A percentile compares a stretch with the other conserved stretches of the same genome.
phyloP scores from a whole-genome alignment of 2,113 vertebrate species.

The Geococcyx californianus region DNA sequence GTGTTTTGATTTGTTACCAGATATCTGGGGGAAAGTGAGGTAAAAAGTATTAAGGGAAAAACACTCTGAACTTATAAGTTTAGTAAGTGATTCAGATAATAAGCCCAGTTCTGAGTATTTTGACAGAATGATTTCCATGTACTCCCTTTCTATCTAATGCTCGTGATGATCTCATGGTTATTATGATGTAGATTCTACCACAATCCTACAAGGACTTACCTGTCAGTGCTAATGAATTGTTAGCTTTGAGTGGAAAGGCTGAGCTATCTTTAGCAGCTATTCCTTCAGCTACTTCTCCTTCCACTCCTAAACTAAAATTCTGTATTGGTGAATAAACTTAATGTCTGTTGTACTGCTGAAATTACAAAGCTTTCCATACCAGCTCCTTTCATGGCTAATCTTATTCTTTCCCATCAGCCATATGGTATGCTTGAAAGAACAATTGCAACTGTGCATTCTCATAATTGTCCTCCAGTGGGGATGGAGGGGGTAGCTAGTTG shows the following conservation, averaged over 20 bases:
- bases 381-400: neutral
- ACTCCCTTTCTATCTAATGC: neutral
- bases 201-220: neutral
- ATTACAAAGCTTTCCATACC: neutral
- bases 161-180: neutral
- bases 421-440: neutral
- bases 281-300: neutral
- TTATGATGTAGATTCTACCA: neutral
- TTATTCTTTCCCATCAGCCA: neutral
- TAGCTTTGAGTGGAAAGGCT: neutral
- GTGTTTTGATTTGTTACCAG: neutral
- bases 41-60: neutral
- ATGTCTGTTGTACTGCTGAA: neutral
- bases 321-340: neutral
- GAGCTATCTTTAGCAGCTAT: neutral
- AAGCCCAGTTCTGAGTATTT: neutral
- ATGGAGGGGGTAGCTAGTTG: neutral
- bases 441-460: neutral
- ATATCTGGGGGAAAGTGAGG: neutral
- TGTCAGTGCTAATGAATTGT: neutral
- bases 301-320: neutral
- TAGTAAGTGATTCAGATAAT: neutral
- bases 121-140: neutral
- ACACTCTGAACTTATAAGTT: neutral
- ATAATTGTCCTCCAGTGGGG: neutral